phyloP scores from a whole-genome alignment of 2,113 vertebrate genomes.

The Sebastes schlegelii region DNA sequence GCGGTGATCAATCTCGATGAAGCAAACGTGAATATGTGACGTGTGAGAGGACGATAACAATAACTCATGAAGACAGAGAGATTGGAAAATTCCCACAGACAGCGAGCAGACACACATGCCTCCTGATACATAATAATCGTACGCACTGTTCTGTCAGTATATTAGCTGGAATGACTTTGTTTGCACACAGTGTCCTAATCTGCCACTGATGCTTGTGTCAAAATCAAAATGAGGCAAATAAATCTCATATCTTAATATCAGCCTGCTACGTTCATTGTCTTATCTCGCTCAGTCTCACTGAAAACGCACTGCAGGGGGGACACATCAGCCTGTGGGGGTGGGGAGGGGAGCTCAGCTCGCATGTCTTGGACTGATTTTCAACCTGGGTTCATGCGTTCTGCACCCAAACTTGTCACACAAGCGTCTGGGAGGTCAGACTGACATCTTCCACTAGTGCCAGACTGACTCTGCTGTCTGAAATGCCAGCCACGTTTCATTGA shows the following conservation, averaged over 20 bases:
- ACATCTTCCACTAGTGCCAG: constrained; percentile 4
- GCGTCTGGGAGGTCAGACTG: constrained; percentile 31
- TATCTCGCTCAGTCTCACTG: neutral
- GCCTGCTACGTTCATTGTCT: neutral
- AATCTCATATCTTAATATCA: neutral
- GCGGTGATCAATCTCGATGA: neutral
- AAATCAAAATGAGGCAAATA: neutral
- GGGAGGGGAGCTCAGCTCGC: constrained; percentile 2
- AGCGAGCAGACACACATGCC: neutral
- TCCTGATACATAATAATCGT: neutral
- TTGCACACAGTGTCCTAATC: neutral
- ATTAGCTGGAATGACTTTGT: neutral
- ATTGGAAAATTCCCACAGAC: neutral
- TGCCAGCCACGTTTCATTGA: constrained; percentile 27
- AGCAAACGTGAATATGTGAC: neutral
- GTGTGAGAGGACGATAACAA: neutral
- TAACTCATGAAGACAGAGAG: neutral
- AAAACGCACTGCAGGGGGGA: neutral
- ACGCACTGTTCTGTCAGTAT: neutral
- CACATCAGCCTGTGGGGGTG: neutral
- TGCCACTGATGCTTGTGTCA: neutral
- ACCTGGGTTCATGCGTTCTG: constrained; percentile 22
- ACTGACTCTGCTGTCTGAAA: constrained; percentile 29
- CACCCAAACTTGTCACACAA: constrained; percentile 38
- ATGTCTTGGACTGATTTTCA: constrained; percentile 27